Base-by-base conservation (phyloP, 2,888 invertebrate genomes). In the Bombyx huttoni region DNA sequence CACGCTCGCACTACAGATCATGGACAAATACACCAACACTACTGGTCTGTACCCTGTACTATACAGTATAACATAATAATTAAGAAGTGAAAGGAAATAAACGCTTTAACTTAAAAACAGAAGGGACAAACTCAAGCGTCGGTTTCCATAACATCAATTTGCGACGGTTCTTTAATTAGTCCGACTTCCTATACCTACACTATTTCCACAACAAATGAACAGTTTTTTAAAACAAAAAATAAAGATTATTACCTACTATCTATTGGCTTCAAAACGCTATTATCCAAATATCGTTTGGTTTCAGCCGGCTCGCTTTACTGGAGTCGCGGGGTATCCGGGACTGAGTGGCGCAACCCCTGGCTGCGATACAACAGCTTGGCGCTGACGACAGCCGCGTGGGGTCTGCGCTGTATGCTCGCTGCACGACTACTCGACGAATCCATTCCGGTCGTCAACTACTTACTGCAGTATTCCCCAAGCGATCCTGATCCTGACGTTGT, bases 331-430 rank as follows among this genome's bases (percentile, higher is more conserved):
- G 57, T 83, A 1, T 59, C 70, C 0, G 78, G 76, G 5, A 63
- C 70, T 0, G 87, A 87, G 60, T 81, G 80, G 78, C 77, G 80
- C 48, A 89, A 86, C 64, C 88, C 89, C 0, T 87, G 89, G 84
- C 65, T 80, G 57, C 69, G 63, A 35, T 76, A 72, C 52, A 86
- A 84, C 67, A 84, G 76, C 51, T 55, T 83, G 45, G 83, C 81
- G 61, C 86, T 98, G 6, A 96, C 96, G 76, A 95, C 96, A 62
- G 97, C 98, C 0, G 92, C 98, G 0, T 98, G 98, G 78, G 94
- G 93, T 0, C 82, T 98, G 53, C 86, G 97, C 52, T 92, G 95
- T 0, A 91, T 92, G 70, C 67, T 92, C 12, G 88, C 72, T 1
- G 70, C 76, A 33, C 69, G 78, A 14, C 70, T 78, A 13, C 49